phyloP scores from a whole-genome alignment of 2,888 invertebrate species.

The Aleiodes alternator region DNA sequence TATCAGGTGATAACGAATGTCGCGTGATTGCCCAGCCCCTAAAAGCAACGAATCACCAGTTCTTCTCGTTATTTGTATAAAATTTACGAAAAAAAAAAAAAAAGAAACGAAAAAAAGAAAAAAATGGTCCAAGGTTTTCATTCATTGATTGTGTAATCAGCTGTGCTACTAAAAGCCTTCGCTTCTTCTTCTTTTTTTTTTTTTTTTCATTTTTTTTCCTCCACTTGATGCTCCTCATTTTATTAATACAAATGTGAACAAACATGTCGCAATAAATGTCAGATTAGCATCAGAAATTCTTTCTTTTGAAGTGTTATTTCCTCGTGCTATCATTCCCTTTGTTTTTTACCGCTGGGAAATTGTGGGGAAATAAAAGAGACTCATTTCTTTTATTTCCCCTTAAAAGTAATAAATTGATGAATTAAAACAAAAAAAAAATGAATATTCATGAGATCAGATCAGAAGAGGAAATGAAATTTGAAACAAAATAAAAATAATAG shows the following conservation, averaged over 20 bases:
- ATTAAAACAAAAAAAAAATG: too few relatives aligned
- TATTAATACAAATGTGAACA: background rate
- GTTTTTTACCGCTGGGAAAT: background rate
- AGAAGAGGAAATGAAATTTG: too few relatives aligned
- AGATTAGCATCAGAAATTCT: background rate
- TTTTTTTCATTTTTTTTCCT: background rate
- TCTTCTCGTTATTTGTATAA: too few relatives aligned
- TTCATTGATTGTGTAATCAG: constrained; percentile 40
- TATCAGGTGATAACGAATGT: too few relatives aligned
- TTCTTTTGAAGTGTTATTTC: background rate
- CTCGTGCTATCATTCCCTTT: background rate
- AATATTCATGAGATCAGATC: too few relatives aligned
- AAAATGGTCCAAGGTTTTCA: background rate
- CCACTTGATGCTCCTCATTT: background rate
- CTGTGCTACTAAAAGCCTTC: constrained; percentile 19
- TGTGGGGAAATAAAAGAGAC: background rate
- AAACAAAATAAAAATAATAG: too few relatives aligned
- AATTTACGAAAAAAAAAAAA: too few relatives aligned
- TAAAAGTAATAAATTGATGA: background rate
- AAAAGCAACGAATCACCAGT: too few relatives aligned
- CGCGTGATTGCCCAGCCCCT: too few relatives aligned
- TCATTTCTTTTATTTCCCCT: too few relatives aligned
- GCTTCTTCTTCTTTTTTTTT: background rate
- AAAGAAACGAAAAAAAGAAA: too few relatives aligned
- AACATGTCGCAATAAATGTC: background rate